Conservation (phyloP, 2,113 vertebrate genomes). For the Microtus montanus region DNA sequence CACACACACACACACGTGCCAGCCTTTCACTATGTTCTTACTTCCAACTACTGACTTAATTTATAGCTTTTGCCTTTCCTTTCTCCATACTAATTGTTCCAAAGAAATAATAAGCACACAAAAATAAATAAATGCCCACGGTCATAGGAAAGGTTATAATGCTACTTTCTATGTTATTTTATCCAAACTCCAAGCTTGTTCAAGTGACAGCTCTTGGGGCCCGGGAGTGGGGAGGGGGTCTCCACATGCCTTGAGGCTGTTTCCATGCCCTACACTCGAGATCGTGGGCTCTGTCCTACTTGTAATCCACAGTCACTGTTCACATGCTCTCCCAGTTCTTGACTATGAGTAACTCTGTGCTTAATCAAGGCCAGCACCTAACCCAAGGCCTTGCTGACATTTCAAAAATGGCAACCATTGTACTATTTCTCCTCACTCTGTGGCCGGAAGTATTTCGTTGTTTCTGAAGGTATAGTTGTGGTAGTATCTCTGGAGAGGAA, state of each 20-base stretch:
- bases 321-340: neutral
- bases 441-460: neutral
- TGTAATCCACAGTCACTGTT: neutral
- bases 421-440: neutral
- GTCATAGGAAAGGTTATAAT: neutral
- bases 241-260: no score
- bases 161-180: neutral
- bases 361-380: neutral
- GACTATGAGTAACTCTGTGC: neutral
- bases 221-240: neutral
- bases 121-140: neutral
- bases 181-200: neutral
- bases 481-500: neutral
- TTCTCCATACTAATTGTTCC: conserved; percentile 13
- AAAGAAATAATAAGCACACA: conserved; percentile 20
- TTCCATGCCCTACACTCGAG: neutral
- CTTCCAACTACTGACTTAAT: neutral
- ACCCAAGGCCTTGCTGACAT: neutral
- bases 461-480: neutral
- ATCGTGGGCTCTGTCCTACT: neutral
- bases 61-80: neutral
- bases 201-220: neutral
- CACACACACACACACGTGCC: neutral
- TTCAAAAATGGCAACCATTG: neutral
- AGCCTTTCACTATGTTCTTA: neutral